Base-by-base conservation (phyloP, 35 echinoderm and acorn worm genomes). In the Lytechinus pictus region DNA sequence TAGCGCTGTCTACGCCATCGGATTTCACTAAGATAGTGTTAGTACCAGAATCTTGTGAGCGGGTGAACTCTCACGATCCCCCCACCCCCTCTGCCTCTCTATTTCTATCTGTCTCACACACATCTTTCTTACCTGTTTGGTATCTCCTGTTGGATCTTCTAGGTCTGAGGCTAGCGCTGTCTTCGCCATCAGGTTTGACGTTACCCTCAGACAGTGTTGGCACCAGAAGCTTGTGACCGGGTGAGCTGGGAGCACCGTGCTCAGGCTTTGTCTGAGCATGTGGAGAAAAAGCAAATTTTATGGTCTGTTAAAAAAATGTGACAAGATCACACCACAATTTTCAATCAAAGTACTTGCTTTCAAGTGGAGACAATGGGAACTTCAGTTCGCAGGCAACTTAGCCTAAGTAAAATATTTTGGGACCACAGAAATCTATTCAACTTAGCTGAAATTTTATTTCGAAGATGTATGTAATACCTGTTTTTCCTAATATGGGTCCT, bases 191-290 rank as follows among this genome's bases (percentile, higher is more conserved):
- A 95, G 97, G 95, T 57, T 96, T 97, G 5, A 95, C 27, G 19
- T 96, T 94, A 11, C 97, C 96, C 89, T 97, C 96, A 33, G 97
- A 98, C 19, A 98, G 88, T 52, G 97, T 98, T 10, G 97, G 97
- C 11, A 98, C 97, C 6, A 98, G 95, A 13, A 98, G 91, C 54
- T 97, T 95, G 61, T 97, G 96, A 54, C 96, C 94, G 1, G 96
- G 96, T 10, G 96, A 96, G 44, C 91, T 96, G 28, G 92, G 95
- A 54, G 91, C 87, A 66, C 56, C 88, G 19, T 96, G 95, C 44
- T 96, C 95, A 53, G n/a, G 11, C 53, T 93, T 93, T 27, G 52
- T 93, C 95, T 96, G 87, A 93, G 54, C 54, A 93, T 57, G 9
- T 54, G 55, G 92, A 28, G 92, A 54, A 93, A 93, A 93, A 12